phyloP scores from a whole-genome alignment of 2,797 vertebrate genomes.

The Sebastes iracundus region DNA sequence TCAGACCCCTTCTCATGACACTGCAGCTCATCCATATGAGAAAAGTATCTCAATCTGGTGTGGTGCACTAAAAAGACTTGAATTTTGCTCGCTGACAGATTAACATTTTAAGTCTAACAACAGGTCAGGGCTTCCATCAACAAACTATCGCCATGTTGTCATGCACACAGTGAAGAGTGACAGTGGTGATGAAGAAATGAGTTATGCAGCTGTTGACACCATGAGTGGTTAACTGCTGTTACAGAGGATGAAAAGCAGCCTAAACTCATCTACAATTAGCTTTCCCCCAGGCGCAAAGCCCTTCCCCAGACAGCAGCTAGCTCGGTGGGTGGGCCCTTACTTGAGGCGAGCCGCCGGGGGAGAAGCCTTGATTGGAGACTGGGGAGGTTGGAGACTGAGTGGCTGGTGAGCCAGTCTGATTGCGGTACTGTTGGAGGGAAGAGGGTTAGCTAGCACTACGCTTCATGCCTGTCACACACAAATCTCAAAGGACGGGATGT shows the following conservation, averaged over 20 bases:
- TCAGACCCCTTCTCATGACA: background rate
- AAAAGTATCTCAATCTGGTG: background rate
- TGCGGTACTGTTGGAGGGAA: slow-evolving; percentile 98
- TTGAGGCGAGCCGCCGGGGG: slow-evolving; percentile 98
- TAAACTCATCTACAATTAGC: slow-evolving; percentile 62
- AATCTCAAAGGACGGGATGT: slow-evolving; percentile 32
- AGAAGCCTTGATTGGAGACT: slow-evolving; percentile 99
- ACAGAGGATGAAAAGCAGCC: slow-evolving; percentile 77
- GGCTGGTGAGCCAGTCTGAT: slow-evolving; percentile 96
- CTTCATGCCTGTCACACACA: slow-evolving; percentile 82
- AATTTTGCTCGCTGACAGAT: background rate
- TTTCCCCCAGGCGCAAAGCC: slow-evolving; percentile 67
- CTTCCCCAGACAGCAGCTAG: slow-evolving; percentile 76
- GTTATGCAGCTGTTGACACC: slow-evolving; percentile 61
- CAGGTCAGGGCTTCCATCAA: slow-evolving; percentile 20
- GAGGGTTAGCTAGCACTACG: slow-evolving; percentile 86
- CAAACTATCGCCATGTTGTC: slow-evolving; percentile 39
- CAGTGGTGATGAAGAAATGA: slow-evolving; percentile 61
- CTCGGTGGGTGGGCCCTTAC: slow-evolving; percentile 88
- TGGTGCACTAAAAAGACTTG: background rate
- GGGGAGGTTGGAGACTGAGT: slow-evolving; percentile 99
- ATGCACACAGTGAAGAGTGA: slow-evolving; percentile 67
- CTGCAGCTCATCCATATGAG: background rate
- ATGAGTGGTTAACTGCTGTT: slow-evolving; percentile 67
- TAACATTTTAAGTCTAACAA: background rate